Evolutionary conservation across 2,113 vertebrate genomes (phyloP).

Genomic region (Rhineura floridana): DNA sequence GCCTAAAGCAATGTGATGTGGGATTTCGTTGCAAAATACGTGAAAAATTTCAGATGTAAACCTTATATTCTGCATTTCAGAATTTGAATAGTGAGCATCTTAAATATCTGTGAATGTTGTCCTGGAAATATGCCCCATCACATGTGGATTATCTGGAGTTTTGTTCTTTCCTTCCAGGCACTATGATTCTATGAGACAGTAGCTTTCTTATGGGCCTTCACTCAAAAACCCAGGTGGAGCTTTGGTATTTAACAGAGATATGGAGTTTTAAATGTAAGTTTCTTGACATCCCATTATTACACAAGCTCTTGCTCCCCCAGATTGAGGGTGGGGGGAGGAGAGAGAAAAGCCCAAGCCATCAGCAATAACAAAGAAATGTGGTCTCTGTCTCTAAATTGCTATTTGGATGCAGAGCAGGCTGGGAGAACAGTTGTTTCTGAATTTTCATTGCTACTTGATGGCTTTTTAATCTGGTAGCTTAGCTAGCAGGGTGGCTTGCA

Average conservation of each 20-base stretch:
- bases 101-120: not conserved
- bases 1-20: not conserved
- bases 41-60: not conserved
- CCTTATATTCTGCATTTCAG: not conserved
- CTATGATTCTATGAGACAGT: not conserved
- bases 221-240: not conserved
- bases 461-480: constrained; percentile 43
- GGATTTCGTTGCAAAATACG: not conserved
- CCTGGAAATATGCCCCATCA: too few relatives aligned
- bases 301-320: constrained; percentile 7
- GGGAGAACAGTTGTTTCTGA: constrained; percentile 45
- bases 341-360: constrained; percentile 6
- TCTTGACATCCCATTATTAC: constrained; percentile 13
- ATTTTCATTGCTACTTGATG: constrained; percentile 45
- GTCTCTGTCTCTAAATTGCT: constrained; percentile 29
- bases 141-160: not conserved
- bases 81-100: not conserved
- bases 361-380: constrained; percentile 40
- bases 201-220: not conserved
- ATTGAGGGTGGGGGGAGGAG: not conserved
- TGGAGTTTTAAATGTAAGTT: constrained; percentile 4
- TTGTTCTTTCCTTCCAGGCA: not conserved
- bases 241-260: not conserved
- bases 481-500: constrained; percentile 34
- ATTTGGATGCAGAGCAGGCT: constrained; percentile 42